Base-by-base conservation (phyloP, 1,140 invertebrate genomes). In the Platorchestia sp. region DNA sequence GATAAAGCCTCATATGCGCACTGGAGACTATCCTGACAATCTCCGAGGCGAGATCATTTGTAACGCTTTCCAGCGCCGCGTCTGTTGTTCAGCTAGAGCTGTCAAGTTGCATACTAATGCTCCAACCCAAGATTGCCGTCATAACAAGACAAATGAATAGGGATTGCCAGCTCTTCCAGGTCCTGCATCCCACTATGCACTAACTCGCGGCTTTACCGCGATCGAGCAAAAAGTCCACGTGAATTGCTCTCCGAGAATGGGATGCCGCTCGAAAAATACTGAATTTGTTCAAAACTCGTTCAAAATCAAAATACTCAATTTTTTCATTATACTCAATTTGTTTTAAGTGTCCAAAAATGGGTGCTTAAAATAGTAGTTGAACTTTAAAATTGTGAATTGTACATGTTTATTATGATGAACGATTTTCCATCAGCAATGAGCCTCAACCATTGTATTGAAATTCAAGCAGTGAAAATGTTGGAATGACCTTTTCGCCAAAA, bases 131-230 rank as follows among this genome's bases (percentile, higher is more conserved):
- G 91, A 93, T 93, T 93, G 91, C 91, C 45, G 43, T 44, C 91
- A 93, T 93, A 93, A 93, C 91, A 93, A 93, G 91, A 93, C 91
- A 93, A 93, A 93, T 93, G 91, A 93, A 93, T 93, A 47, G 91
- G 91, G 91, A 93, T 93, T 44, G 91, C 45, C 19, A 40, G 43
- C 91, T 45, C 91, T 45, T 44, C 91, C 91, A 44, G 6, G 43
- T 45, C 44, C 43, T 27, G 91, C 91, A 45, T 45, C 43, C 45
- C 40, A 45, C 43, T 93, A 93, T 45, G 41, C 43, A 47, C 91
- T 93, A 75, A 75, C 59, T 14, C 59, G 1, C 36, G 59, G 59
- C 59, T 75, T 75, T 75, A 36, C 59, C 14, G 59, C 59, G 59
- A 75, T 75, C 59, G 27, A 75, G 59, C 10, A 27, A 75, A 75